Base-by-base conservation (phyloP, 2,888 invertebrate genomes). In the Entomobrya proxima region DNA sequence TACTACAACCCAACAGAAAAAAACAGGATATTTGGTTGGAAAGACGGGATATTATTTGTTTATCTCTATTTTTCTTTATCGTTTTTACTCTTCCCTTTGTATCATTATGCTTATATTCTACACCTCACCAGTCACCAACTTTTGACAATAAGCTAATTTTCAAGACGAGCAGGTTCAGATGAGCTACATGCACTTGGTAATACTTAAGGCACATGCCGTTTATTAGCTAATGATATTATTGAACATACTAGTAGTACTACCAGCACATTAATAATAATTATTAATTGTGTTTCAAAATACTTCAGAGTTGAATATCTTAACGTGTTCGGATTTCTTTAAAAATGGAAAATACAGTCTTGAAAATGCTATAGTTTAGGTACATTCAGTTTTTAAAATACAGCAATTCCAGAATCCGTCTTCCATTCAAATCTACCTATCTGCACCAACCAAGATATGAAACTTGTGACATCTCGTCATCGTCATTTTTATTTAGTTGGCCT, bases 21-120 rank as follows among this genome's bases (percentile, higher is more conserved):
- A 27, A 69, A 44, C 44, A 69, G 44, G 27, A 44, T 44, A 27
- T 67, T 69, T 67, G 44, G 69, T 40, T 69, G 44, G 44, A 44
- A 69, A 27, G 69, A 44, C 5, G 24, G 69, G 35, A 69, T 69
- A 27, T 44, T 27, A 69, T 44, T 27, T 64, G 18, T 35, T 64
- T 64, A 32, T 64, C 61, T 27, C 61, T 40, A 4, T 21, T 55
- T 55, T 55, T 6, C 55, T 2, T 27, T 4, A 11, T 44, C 27
- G 5, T 69, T 44, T 44, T 64, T 1, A 35, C 4, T 55, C 24
- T 1, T 27, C 13, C 61, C 50, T 9, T 67, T 35, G 24, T 27
- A 24, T 69, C 69, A 1, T 40, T n/a, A 1, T 11, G 9, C 72
- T 74, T 1, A 50, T 64, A n/a, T 35, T 30, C 64, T 30, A 72